Base-by-base conservation (phyloP, 1,140 invertebrate genomes). In the Bombus cullumanus region DNA sequence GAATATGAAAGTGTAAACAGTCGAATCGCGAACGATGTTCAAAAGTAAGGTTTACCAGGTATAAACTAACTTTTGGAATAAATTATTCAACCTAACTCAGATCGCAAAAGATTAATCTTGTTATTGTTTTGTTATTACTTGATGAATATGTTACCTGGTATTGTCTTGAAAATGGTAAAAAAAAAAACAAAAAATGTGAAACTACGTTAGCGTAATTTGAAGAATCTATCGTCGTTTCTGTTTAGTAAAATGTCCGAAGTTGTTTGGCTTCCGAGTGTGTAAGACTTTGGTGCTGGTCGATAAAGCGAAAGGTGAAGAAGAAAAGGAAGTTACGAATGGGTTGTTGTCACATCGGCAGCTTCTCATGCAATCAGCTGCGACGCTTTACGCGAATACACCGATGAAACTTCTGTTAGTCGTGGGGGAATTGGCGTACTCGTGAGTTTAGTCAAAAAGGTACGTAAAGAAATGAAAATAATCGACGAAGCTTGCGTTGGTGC, bases 231-330 rank as follows among this genome's bases (percentile, higher is more conserved):
- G 47, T 53, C 6, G 47, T n/a, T n/a, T 28, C 13, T 37, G 31
- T 37, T 53, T n/a, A 2, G 3, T 28, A 69, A 69, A 10, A n/a
- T n/a, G 22, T 59, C n/a, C n/a, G n/a, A n/a, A 31, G 31, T 34
- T 22, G 6, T 22, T 47, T 22, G 12, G 25, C 72, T 75, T 83
- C 81, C 81, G 59, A 83, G 72, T 66, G 81, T 75, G 25, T 62
- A 22, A 28, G 18, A n/a, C 10, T 71, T 39, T 22, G 31, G 57
- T 76, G 72, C 81, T 47, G 10, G 2, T 53, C n/a, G 1, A 22
- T 53, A 76, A 83, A 83, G 81, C 81, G n/a, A 66, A 75, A 43
- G 8, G 41, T 66, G 81, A 76, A 37, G 22, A 43, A 59, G 53
- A 59, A 75, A 41, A 28, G 39, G 41, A 57, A 34, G 6, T 31